Conservation (phyloP, 1,140 invertebrate genomes). For the Pseudobourletiella spinata region DNA sequence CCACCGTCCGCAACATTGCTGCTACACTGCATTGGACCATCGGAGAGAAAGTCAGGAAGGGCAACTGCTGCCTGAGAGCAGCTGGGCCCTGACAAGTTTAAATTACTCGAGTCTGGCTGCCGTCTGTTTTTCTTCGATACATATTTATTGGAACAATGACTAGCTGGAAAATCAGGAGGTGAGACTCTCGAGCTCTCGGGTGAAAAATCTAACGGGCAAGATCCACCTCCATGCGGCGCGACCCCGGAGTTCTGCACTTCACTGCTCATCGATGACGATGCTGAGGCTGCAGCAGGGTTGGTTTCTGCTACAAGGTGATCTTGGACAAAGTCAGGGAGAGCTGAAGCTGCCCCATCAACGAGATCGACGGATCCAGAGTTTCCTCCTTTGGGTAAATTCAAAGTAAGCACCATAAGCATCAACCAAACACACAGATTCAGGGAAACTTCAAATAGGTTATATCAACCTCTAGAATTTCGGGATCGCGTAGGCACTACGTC, state of each 20-base stretch:
- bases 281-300: background rate
- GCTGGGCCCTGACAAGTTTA: slow-evolving; percentile 23
- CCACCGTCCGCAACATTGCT: slow-evolving; percentile 11
- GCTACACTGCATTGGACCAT: slow-evolving; percentile 52
- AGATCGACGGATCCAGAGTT: slow-evolving; percentile 24
- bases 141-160: slow-evolving; percentile 15
- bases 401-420: background rate
- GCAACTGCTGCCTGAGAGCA: slow-evolving; percentile 38
- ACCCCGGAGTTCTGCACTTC: slow-evolving; percentile 42
- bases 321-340: slow-evolving; percentile 52
- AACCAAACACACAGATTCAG: background rate
- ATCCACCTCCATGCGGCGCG: slow-evolving; percentile 41
- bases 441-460: background rate
- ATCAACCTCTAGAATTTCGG: slow-evolving; percentile 20
- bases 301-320: slow-evolving; percentile 51
- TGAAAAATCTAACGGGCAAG: slow-evolving; percentile 41
- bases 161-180: slow-evolving; percentile 50
- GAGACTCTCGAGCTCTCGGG: slow-evolving; percentile 36
- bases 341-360: slow-evolving; percentile 18
- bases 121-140: slow-evolving; percentile 38
- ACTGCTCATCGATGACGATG: slow-evolving; percentile 2
- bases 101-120: slow-evolving; percentile 26
- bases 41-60: slow-evolving; percentile 61
- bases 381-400: background rate
- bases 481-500: slow-evolving; percentile 28